Evolutionary conservation across 1,140 invertebrate genomes (phyloP), one percentile per base, ranked within the genome.

Genomic region (Drosophila ohnishii): DNA sequence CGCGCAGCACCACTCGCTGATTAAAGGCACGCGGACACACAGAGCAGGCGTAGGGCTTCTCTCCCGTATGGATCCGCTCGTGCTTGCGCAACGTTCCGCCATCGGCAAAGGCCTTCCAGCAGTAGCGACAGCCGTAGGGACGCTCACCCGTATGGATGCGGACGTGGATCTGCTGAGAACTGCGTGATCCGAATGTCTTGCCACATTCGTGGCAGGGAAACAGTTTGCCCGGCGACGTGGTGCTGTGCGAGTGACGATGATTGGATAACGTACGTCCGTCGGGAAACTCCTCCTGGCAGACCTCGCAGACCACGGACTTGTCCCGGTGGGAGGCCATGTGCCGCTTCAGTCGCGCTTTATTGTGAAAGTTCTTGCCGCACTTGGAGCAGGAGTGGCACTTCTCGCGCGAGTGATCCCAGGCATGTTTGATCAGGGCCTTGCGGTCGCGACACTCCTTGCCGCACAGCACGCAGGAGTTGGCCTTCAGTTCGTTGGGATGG

Each of bases 71-170:
- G 44, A 99, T 99, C 65, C 99, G 95, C 90, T 99, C 99, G 92
- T 99, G 99, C 85, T 99, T 97, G 11, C 98, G 95, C 42, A 99
- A 92, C 53, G 99, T 99, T 7, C 98, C 98, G 37, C 98, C 98
- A 78, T 99, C 99, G 0, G 98, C 98, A 90, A 99, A 99, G 25
- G 98, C 97, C 91, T 99, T 99, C 94, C 98, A 98, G 92, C 99
- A 99, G 91, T 98, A 99, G n/a, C 95, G 95, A 91, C 98, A 99
- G 6, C 95, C 96, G 90, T 99, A 99, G 0, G 97, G 96, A 42
- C 96, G 93, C 81, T 95, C 94, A 16, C 91, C 91, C 1, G 97
- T 97, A 85, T 98, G 97, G 48, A 97, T 97, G 25, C 97, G 94
- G 22, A 97, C 94, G 90, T 98, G 97, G 79, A 98, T 98, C 92